Base-by-base conservation (phyloP, 2,113 vertebrate genomes). In the Seriola dumerili region DNA sequence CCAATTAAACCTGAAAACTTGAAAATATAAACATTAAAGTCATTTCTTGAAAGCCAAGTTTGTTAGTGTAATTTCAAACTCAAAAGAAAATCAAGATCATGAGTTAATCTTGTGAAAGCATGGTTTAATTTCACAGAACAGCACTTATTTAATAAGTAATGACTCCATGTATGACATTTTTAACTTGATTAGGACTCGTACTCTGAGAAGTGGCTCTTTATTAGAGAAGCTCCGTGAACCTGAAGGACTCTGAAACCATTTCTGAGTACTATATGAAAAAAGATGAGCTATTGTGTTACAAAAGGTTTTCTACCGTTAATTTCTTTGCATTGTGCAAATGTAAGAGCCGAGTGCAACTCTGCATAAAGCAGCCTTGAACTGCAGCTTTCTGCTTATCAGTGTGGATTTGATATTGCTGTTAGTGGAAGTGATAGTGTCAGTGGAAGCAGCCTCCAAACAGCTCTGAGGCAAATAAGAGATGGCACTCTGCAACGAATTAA, bases 371-470 rank as follows among this genome's bases (percentile, higher is more conserved):
- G 23, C 21, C n/a, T 38, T 75, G 21, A 62, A 40, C n/a, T 42
- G 52, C 34, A 46, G 46, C 63, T 69, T 62, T 17, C 17, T 32
- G 21, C 64, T 11, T 11, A 38, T 36, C 1, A 9, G 9, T 23
- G 42, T 8, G 23, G 14, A 44, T 21, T 52, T 34, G 2, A 63
- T 63, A 58, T 11, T 11, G 19, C 58, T 57, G 64, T 42, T 12
- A 34, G 8, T 48, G 25, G 46, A 72, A 73, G 66, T 57, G 64
- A 42, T 14, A 34, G 8, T 57, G 64, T 48, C 12, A 25, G 8
- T 48, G 25, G 52, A 72, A 70, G 66, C 32, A 32, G 55, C 19
- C 17, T 59, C 29, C 40, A 76, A 78, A 78, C 40, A 62, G 21
- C 21, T 32, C 32, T 57, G 11, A 55, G n/a, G 36, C 61, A 48